Evolutionary conservation across 2,888 invertebrate species (phyloP).

Genomic region (Exephanes ischioxanthus): DNA sequence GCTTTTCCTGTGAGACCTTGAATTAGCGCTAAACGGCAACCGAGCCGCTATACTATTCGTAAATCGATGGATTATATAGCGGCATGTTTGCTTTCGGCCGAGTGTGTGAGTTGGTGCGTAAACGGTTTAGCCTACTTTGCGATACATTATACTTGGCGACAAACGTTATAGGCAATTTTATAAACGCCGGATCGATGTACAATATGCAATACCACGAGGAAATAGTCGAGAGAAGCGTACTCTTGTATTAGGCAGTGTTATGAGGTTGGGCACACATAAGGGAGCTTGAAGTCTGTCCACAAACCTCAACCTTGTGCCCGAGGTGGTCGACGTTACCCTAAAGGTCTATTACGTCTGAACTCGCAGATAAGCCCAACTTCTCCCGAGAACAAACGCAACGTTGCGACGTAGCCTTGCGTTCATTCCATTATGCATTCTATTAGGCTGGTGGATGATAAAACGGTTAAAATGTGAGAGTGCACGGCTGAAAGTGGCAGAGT

Average conservation of each 20-base stretch:
- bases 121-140: conserved; percentile 30
- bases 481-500: conserved; percentile 29
- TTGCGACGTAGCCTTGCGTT: not conserved
- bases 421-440: conserved; percentile 14
- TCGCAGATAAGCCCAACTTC: not conserved
- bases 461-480: conserved; percentile 38
- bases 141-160: conserved; percentile 12
- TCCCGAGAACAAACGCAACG: not conserved
- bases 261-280: too few species aligned
- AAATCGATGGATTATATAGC: conserved; percentile 50
- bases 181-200: not conserved
- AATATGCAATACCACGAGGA: not conserved
- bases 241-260: not conserved
- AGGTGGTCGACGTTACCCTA: not conserved
- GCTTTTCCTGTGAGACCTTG: conserved; percentile 22
- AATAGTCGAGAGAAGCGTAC: not conserved
- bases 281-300: too few species aligned
- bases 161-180: not conserved
- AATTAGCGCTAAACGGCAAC: conserved; percentile 53
- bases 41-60: conserved; percentile 24
- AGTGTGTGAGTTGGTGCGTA: conserved; percentile 40
- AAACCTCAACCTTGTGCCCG: not conserved
- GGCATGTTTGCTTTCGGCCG: conserved; percentile 45
- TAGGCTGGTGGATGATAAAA: conserved; percentile 19
- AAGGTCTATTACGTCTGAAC: not conserved